These are phyloP conservation scores for Glaucomys volans DNA, from an alignment of 2,113 vertebrate genomes.

Conservation along the genomic window DNA sequence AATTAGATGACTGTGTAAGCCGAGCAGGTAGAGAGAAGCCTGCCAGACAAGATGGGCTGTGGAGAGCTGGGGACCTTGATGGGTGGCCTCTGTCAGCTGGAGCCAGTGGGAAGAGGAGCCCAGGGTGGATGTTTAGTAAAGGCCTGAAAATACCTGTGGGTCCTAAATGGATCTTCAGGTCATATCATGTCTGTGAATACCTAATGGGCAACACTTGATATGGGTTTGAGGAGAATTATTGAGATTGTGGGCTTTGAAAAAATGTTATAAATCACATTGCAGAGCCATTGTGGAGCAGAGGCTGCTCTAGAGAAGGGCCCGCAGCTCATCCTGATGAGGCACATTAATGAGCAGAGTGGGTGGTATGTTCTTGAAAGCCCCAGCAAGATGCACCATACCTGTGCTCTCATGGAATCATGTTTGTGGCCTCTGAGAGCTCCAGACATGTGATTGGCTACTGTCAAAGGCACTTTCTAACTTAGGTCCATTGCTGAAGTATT, in stretches of 20 bases:
- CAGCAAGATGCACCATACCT: background rate
- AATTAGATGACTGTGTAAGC: background rate
- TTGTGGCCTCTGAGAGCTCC: background rate
- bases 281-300: background rate
- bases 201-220: background rate
- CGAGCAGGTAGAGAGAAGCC: background rate
- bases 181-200: background rate
- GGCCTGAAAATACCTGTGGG: background rate
- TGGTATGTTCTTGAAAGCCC: background rate
- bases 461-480: background rate
- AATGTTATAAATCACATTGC: background rate
- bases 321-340: background rate
- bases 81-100: background rate
- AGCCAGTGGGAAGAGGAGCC: too few relatives aligned
- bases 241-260: background rate
- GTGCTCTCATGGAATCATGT: background rate
- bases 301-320: background rate
- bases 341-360: accelerated
- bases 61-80: background rate
- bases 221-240: background rate
- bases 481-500: background rate
- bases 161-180: background rate
- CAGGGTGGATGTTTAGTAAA: background rate
- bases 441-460: background rate
- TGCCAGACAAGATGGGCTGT: too few relatives aligned